Evolutionary conservation across 2,113 vertebrate species (phyloP).

Genomic region (Ophiodon elongatus): DNA sequence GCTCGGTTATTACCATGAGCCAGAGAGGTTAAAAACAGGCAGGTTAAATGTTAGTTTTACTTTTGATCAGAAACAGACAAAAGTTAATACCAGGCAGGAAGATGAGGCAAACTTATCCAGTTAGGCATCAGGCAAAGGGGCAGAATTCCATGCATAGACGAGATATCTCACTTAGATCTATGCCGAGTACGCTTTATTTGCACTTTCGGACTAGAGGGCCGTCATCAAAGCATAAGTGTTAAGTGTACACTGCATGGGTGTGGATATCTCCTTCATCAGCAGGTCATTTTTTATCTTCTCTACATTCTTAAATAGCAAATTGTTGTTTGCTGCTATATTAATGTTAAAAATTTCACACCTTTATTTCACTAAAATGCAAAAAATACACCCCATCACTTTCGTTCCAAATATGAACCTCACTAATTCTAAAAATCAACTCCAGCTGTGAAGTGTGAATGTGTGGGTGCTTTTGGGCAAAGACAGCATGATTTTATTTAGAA

Average conservation of each 20-base stretch:
- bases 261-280: not conserved
- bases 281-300: too few relatives aligned
- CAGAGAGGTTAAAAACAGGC: not conserved
- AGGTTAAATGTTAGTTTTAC: not conserved
- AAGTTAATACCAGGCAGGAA: not conserved
- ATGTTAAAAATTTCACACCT: not conserved
- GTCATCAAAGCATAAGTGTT: too few relatives aligned
- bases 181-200: not conserved
- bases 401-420: not conserved
- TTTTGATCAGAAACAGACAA: not conserved
- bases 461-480: not conserved
- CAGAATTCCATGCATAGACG: not conserved
- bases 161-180: not conserved
- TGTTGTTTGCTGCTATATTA: not conserved
- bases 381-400: not conserved
- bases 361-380: not conserved
- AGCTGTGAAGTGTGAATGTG: slow-evolving; percentile 1
- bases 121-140: not conserved
- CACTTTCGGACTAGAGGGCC: too few relatives aligned
- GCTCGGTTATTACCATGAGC: too few relatives aligned
- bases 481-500: slow-evolving; percentile 23
- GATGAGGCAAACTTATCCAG: not conserved
- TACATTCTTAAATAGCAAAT: not conserved
- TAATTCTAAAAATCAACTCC: not conserved
- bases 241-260: not conserved